Evolutionary conservation across 2,888 invertebrate species (phyloP).

Genomic region (Drosophila peninsularis): DNA sequence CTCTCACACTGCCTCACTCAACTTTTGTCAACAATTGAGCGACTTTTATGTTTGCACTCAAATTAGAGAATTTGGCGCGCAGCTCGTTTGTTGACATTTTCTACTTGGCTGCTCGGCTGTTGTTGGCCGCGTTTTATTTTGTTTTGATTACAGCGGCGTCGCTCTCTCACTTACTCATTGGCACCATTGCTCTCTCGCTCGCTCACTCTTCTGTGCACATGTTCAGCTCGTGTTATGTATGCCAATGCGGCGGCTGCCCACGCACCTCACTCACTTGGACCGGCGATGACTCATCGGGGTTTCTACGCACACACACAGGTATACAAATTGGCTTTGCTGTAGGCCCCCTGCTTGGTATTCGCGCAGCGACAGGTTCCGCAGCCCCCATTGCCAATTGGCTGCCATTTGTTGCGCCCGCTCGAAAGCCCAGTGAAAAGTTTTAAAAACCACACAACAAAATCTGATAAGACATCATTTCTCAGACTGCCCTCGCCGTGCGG

Average conservation of each 20-base stretch:
- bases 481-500: background rate
- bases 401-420: slow-evolving; percentile 38
- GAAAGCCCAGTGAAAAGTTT: slow-evolving; percentile 21
- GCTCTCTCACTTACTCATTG: background rate
- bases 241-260: slow-evolving; percentile 56
- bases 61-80: slow-evolving; percentile 77
- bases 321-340: slow-evolving; percentile 14
- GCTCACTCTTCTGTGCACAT: slow-evolving; percentile 47
- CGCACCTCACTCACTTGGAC: slow-evolving; percentile 45
- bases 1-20: slow-evolving; percentile 25
- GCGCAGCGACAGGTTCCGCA: slow-evolving; percentile 41
- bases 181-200: slow-evolving; percentile 1
- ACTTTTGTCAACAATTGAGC: slow-evolving; percentile 17
- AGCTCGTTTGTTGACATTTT: slow-evolving; percentile 74
- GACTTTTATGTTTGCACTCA: slow-evolving; percentile 15
- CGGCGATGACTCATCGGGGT: slow-evolving; percentile 82
- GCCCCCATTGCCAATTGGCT: slow-evolving; percentile 33
- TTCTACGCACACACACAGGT: slow-evolving; percentile 62
- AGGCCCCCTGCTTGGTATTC: slow-evolving; percentile 52
- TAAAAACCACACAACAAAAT: background rate
- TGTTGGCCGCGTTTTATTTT: slow-evolving; percentile 52
- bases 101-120: slow-evolving; percentile 43
- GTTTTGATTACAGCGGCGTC: slow-evolving; percentile 62
- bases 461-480: slow-evolving; percentile 1
- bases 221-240: slow-evolving; percentile 62